Conservation (phyloP, 1,140 invertebrate species). For the Saccostrea cuccullata region DNA sequence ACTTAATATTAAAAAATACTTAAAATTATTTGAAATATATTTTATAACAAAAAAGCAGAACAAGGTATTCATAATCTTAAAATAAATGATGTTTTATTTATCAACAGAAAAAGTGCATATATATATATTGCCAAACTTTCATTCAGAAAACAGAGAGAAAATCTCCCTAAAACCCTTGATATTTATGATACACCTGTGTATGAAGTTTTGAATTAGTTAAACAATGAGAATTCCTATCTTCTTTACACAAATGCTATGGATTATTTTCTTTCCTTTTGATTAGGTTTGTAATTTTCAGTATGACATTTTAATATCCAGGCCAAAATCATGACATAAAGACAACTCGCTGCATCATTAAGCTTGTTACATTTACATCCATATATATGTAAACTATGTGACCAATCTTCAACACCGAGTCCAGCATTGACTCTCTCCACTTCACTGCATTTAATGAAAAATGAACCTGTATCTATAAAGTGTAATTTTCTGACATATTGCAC, state of each 20-base stretch:
- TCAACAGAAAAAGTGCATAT: background rate
- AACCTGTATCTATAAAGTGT: too few relatives aligned
- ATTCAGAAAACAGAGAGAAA: background rate
- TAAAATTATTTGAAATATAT: too few relatives aligned
- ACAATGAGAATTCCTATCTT: background rate
- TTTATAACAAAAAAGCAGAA: too few relatives aligned
- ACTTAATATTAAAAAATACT: too few relatives aligned
- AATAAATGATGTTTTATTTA: too few relatives aligned
- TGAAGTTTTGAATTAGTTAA: background rate
- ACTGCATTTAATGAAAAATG: too few relatives aligned
- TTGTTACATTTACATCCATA: too few relatives aligned
- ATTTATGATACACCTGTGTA: background rate
- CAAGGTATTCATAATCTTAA: too few relatives aligned
- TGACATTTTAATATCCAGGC: slow-evolving; percentile 6
- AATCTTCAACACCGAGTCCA: too few relatives aligned
- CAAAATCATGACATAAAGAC: background rate
- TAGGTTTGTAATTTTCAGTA: background rate
- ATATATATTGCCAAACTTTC: background rate
- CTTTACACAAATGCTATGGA: background rate
- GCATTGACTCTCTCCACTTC: too few relatives aligned
- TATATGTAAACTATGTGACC: too few relatives aligned
- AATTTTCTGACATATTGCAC: background rate
- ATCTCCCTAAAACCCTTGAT: background rate
- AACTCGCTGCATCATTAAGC: background rate
- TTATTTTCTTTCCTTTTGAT: background rate